Percentiles rank a stretch among this genome's conserved stretches.
These are phyloP conservation scores for Euwallacea similis DNA, from an alignment of 1,140 invertebrate species.

Conservation along the genomic window DNA sequence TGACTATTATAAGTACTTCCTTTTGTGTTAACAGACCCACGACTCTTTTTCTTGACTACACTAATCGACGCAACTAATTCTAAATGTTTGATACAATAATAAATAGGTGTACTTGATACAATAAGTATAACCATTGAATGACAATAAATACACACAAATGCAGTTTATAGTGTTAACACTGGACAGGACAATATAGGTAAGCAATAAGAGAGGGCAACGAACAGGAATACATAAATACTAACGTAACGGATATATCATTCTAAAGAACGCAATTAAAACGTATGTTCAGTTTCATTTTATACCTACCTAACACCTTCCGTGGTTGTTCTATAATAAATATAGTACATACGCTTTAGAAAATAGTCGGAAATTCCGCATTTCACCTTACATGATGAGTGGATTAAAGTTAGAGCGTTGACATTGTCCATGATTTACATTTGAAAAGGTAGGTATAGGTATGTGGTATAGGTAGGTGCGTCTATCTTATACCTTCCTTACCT, in stretches of 20 bases:
- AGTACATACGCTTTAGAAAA: too few species aligned
- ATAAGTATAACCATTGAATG: slow-evolving; percentile 52
- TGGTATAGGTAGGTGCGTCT: too few species aligned
- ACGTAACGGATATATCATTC: slow-evolving; percentile 44
- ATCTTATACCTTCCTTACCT: too few species aligned
- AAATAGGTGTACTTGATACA: slow-evolving; percentile 52
- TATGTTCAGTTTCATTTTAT: not conserved
- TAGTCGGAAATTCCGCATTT: too few species aligned
- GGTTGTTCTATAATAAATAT: too few species aligned
- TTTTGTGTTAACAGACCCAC: slow-evolving; percentile 25
- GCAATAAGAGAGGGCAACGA: slow-evolving; percentile 52
- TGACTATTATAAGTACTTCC: slow-evolving; percentile 21
- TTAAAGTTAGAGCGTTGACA: too few species aligned
- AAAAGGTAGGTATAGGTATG: too few species aligned
- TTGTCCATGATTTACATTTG: too few species aligned
- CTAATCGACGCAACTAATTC: slow-evolving; percentile 52
- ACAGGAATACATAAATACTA: slow-evolving; percentile 47
- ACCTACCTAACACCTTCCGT: not conserved
- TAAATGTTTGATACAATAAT: slow-evolving; percentile 52
- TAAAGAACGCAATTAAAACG: slow-evolving; percentile 46
- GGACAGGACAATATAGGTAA: slow-evolving; percentile 48
- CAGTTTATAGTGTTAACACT: slow-evolving; percentile 51
- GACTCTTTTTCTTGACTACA: slow-evolving; percentile 42
- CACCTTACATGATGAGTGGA: too few species aligned
- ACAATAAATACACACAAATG: slow-evolving; percentile 55